Evolutionary conservation across 2,113 vertebrate genomes (phyloP).

Genomic region (Nothobranchius furzeri): DNA sequence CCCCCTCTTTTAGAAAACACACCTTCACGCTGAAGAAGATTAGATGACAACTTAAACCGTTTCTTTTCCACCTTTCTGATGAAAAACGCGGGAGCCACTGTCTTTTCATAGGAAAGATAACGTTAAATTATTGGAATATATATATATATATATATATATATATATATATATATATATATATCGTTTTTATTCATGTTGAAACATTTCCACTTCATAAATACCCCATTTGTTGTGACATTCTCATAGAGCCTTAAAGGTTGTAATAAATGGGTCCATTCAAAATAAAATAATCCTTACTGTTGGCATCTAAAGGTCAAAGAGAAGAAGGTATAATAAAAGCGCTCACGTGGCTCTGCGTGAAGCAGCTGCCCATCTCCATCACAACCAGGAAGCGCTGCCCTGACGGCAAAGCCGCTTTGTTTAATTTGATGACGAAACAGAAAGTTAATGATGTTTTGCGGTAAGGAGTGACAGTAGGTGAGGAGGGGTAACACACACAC

Average conservation of each 20-base stretch:
- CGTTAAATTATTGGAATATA: neutral
- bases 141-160: too few relatives aligned
- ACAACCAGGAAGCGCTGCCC: slow-evolving; percentile 5
- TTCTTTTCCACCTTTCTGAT: slow-evolving; percentile 61
- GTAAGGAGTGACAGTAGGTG: neutral
- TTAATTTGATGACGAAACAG: neutral
- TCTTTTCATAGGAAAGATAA: slow-evolving; percentile 6
- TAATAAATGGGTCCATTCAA: neutral
- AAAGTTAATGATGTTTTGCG: slow-evolving; percentile 4
- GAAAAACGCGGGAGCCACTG: slow-evolving; percentile 14
- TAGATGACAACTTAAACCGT: slow-evolving; percentile 68
- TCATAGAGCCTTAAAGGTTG: neutral
- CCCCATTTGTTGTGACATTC: too few relatives aligned
- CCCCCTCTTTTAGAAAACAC: slow-evolving; percentile 63
- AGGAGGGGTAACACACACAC: too few relatives aligned
- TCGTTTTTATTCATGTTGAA: too few relatives aligned
- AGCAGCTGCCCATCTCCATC: slow-evolving; percentile 78
- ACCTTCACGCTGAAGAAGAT: slow-evolving; percentile 65
- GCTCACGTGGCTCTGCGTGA: slow-evolving; percentile 10
- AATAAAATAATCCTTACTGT: slow-evolving; percentile 3
- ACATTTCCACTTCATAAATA: too few relatives aligned
- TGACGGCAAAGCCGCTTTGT: neutral
- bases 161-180: too few relatives aligned
- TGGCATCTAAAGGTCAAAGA: slow-evolving; percentile 42
- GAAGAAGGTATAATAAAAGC: slow-evolving; percentile 25